Conservation (phyloP, 1,140 invertebrate species). For the Scaptomyza graminum region DNA sequence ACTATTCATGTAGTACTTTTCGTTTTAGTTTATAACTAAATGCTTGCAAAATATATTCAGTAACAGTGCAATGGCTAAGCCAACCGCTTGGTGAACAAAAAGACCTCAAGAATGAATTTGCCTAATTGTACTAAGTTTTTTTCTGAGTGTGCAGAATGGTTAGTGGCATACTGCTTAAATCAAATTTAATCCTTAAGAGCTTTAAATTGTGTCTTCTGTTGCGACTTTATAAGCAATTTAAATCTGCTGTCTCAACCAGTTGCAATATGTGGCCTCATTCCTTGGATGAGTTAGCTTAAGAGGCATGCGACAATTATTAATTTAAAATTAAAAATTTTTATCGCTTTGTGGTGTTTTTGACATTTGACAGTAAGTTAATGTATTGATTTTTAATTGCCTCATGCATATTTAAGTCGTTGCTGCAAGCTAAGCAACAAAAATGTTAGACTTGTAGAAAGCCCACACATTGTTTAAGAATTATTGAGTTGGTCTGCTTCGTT, state of each 20-base stretch:
- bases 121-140: background rate
- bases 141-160: conserved; percentile 17
- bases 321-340: conserved; percentile 48
- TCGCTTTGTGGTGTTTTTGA: conserved; percentile 5
- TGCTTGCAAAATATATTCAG: no score
- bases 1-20: no score
- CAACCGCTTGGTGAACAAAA: no score
- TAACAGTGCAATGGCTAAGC: no score
- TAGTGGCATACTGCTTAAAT: conserved; percentile 24
- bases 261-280: conserved; percentile 53
- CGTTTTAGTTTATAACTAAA: no score
- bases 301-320: background rate
- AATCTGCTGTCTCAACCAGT: conserved; percentile 50
- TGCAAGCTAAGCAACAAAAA: background rate
- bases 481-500: no score
- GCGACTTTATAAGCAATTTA: conserved; percentile 36
- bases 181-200: conserved; percentile 5
- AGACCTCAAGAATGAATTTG: no score
- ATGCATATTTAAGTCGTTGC: conserved; percentile 34
- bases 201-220: conserved; percentile 33
- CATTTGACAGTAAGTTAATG: conserved; percentile 40
- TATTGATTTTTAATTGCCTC: conserved; percentile 50
- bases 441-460: background rate
- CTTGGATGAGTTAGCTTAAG: background rate
- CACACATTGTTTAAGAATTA: no score